Base-by-base conservation (phyloP, 2,113 vertebrate genomes). In the Ariopsis seemanni region DNA sequence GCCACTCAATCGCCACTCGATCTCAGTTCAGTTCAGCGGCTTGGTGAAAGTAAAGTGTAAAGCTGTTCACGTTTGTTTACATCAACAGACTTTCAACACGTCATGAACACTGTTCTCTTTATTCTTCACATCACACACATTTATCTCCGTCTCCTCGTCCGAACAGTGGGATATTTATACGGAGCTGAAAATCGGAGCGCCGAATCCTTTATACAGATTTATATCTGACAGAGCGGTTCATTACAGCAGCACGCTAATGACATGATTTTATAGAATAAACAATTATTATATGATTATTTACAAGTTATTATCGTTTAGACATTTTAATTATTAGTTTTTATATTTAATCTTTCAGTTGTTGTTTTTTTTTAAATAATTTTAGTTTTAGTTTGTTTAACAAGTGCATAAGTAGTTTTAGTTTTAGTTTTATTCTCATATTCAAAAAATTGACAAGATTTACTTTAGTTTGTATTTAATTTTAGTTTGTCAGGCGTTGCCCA, bases 121-220 rank as follows among this genome's bases (percentile, higher is more conserved):
- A 53, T 88, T 88, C 91, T 91, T 83, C 75, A 79, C 0, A 75
- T 95, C 93, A 94, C 95, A 96, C 90, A 94, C 94, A 96, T 96
- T 95, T 93, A 93, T 93, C 93, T 95, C 91, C 92, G 92, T 90
- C 93, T 95, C 95, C 95, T 92, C 9, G 18, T 83, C 88, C 88
- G 93, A 95, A 97, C 94, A 97, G 94, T 93, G 92, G 89, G 93
- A 88, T 91, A 91, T 94, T 95, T 96, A 92, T 95, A 90, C 67
- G 90, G 91, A 93, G 93, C 90, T 93, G 92, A 94, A 69, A 42
- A 42, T n/a, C 57, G 2, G 5, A 8, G 27, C 17, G 4, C 3
- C 34, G 22, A 20, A 74, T 20, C 34, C 7, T 11, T 48, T 48
- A 42, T 42, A 42, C 42, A 2, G 42, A 74, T 74, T 74, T 20